Conservation (phyloP, 2,888 invertebrate species). For the Acanthosoma haemorrhoidale region DNA sequence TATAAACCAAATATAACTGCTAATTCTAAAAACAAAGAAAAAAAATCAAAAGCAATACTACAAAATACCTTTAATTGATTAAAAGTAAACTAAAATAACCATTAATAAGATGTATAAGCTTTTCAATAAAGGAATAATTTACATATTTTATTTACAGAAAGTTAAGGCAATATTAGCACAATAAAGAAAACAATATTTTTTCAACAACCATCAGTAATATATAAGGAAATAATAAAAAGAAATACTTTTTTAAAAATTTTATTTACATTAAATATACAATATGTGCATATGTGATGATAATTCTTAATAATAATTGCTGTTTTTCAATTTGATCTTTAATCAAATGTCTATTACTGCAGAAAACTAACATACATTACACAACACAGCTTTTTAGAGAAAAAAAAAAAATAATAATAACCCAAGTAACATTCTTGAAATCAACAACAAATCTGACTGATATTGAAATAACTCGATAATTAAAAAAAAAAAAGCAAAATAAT, state of each 20-base stretch:
- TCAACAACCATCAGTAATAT: background rate
- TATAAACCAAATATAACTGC: background rate
- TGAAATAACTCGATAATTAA: too few species aligned
- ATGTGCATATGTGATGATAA: background rate
- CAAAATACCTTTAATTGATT: background rate
- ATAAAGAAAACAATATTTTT: background rate
- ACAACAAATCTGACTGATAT: too few species aligned
- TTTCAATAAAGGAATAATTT: too few species aligned
- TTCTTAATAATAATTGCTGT: too few species aligned
- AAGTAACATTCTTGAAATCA: too few species aligned
- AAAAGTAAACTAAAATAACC: background rate
- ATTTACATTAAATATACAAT: slow-evolving; percentile 6
- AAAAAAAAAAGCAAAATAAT: background rate
- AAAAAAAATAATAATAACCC: too few species aligned
- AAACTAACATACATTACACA: background rate
- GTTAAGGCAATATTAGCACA: background rate
- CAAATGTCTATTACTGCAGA: background rate
- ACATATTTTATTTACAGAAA: background rate
- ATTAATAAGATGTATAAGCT: background rate
- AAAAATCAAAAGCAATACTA: background rate
- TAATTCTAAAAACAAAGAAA: background rate
- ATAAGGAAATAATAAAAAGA: background rate
- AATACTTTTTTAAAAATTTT: background rate
- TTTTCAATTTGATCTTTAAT: background rate
- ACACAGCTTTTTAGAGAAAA: background rate